Evolutionary conservation across 2,113 vertebrate genomes (phyloP), one percentile per base, ranked within the genome.

Genomic region (Austrofundulus limnaeus): DNA sequence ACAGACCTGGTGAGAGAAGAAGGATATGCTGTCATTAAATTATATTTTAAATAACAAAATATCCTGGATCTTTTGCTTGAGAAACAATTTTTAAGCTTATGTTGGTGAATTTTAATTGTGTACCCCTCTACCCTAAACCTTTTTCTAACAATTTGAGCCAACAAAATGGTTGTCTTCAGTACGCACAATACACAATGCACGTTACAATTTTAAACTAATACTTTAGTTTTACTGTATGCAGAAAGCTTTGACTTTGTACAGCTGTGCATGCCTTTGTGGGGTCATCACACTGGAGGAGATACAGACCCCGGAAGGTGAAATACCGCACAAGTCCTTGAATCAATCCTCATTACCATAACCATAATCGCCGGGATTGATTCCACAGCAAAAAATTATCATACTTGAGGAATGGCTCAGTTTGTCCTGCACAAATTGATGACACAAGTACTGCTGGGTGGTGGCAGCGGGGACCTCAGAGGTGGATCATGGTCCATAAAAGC

Each of bases 311-410:
- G 56, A 67, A 64, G 78, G 85, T 79, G 43, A 85, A 74, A 83
- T 59, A 58, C 53, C 28, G 28, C 62, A 50, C 59, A 61, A 41
- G 56, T 67, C 65, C 41, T 9, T 20, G 39, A 63, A 89, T 89
- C 83, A 67, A 87, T 88, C 42, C 23, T 6, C 61, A 84, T 88
- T 83, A 81, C 61, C 84, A 85, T 84, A 78, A 50, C 72, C 58
- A 82, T 89, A 88, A 90, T 88, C 66, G 4, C 69, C 55, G 45
- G 51, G 19, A 90, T 87, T 84, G 84, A 89, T 89, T 82, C 34
- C 1, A 3, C 75, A 23, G 67, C 58, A 64, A 79, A 70, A 67
- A 79, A 85, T 81, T 65, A 82, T 83, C 75, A 80, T 83, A 82
- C 74, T 78, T 80, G 73, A 85, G 62, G 59, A 80, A 82, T 15